These are phyloP conservation scores for Papilio aristodemus DNA, from an alignment of 1,140 invertebrate species.

Conservation along the genomic window DNA sequence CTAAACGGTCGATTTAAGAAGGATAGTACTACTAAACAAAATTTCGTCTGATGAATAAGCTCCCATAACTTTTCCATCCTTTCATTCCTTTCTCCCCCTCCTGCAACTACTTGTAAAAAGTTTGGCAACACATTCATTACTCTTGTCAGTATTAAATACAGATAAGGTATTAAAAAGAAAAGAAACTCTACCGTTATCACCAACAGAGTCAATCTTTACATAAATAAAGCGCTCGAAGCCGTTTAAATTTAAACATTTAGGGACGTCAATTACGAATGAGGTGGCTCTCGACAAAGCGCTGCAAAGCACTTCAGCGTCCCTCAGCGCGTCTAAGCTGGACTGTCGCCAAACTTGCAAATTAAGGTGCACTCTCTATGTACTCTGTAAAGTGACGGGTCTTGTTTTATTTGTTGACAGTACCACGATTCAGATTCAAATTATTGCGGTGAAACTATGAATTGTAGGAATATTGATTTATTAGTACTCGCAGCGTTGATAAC, in stretches of 20 bases:
- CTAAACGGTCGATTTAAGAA: too few species aligned
- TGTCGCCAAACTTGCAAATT: conserved; percentile 31
- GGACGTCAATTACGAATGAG: conserved; percentile 24
- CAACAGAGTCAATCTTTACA: too few species aligned
- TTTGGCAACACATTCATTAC: too few species aligned
- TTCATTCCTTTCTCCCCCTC: too few species aligned
- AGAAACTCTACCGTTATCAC: too few species aligned
- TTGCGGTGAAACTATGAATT: background rate
- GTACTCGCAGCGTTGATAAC: background rate
- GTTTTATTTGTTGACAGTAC: conserved; percentile 18
- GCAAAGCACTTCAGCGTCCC: conserved; percentile 21
- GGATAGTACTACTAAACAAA: too few species aligned
- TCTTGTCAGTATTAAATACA: too few species aligned
- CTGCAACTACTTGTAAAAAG: too few species aligned
- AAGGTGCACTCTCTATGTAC: conserved; percentile 24
- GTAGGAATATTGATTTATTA: background rate
- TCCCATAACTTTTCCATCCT: too few species aligned
- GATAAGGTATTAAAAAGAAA: too few species aligned
- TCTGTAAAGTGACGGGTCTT: conserved; percentile 13
- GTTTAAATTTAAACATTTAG: conserved; percentile 15
- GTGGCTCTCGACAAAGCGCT: conserved; percentile 22
- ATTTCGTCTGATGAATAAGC: too few species aligned
- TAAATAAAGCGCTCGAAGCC: conserved; percentile 9
- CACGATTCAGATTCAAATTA: conserved; percentile 4
- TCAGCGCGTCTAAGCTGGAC: conserved; percentile 24